Percentiles rank a stretch among this genome's conserved stretches.
These are phyloP conservation scores for Proterorhinus semilunaris DNA, from an alignment of 2,113 vertebrate genomes.

Conservation along the genomic window DNA sequence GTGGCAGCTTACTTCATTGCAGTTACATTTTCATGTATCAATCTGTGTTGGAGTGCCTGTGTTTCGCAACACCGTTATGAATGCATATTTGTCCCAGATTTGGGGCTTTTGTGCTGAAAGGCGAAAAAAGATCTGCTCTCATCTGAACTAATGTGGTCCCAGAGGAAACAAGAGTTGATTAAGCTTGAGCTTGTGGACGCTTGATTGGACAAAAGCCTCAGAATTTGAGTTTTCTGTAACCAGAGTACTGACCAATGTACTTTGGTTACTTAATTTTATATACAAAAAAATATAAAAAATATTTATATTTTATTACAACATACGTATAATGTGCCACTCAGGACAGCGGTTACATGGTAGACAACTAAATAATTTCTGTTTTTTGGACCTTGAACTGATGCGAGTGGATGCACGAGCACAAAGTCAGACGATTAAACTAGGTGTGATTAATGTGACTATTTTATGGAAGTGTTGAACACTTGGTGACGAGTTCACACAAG, in stretches of 20 bases:
- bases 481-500: background rate
- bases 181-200: conserved; percentile 9
- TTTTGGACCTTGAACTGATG: background rate
- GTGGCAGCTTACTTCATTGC: background rate
- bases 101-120: conserved; percentile 10
- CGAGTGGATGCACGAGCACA: background rate
- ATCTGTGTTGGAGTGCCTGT: background rate
- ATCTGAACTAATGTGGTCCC: conserved; percentile 11
- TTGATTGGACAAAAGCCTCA: background rate
- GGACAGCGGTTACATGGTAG: background rate
- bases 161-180: background rate
- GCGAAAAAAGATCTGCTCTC: conserved; percentile 8
- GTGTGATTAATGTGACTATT: background rate
- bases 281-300: no score
- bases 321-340: background rate
- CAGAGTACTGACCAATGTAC: background rate
- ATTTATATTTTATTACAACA: background rate
- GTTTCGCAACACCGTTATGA: background rate
- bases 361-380: background rate
- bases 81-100: conserved; percentile 29
- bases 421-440: background rate
- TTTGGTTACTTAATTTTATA: background rate
- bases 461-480: background rate
- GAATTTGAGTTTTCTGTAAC: conserved; percentile 4
- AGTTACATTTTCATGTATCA: background rate